These are phyloP conservation scores for Heteractis magnifica DNA, from an alignment of 92 coral and sea anemone species.

Conservation along the genomic window DNA sequence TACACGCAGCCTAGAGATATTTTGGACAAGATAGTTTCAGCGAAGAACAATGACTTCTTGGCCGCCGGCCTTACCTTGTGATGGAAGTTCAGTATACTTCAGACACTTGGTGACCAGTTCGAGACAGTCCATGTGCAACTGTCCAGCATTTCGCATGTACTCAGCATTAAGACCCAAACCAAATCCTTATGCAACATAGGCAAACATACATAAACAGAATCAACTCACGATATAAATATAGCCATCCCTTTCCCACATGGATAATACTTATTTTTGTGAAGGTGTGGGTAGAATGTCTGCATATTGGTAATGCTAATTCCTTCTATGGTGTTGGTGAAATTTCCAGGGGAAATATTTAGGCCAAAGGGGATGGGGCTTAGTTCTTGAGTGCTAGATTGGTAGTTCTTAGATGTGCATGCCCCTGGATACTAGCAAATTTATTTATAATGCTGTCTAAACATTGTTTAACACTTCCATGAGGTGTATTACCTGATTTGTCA, in stretches of 20 bases:
- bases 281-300: no score
- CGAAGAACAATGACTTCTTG: background rate
- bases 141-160: constrained; percentile 80
- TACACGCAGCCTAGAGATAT: no score
- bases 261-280: background rate
- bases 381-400: no score
- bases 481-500: constrained; percentile 60
- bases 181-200: background rate
- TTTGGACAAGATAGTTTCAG: background rate
- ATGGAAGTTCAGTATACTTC: constrained; percentile 43
- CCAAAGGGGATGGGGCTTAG: no score
- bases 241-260: background rate
- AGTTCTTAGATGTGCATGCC: no score
- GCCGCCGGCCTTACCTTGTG: constrained; percentile 54
- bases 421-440: background rate
- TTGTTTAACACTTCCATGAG: background rate
- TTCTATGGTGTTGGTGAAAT: no score
- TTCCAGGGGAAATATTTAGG: no score
- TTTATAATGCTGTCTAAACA: background rate
- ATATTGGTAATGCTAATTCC: no score
- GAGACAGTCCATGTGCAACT: constrained; percentile 88
- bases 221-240: background rate
- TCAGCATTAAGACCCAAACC: constrained; percentile 69
- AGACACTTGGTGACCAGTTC: constrained; percentile 69
- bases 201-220: no score